Conservation (phyloP, 2,888 invertebrate genomes). For the Netelia virgata region DNA sequence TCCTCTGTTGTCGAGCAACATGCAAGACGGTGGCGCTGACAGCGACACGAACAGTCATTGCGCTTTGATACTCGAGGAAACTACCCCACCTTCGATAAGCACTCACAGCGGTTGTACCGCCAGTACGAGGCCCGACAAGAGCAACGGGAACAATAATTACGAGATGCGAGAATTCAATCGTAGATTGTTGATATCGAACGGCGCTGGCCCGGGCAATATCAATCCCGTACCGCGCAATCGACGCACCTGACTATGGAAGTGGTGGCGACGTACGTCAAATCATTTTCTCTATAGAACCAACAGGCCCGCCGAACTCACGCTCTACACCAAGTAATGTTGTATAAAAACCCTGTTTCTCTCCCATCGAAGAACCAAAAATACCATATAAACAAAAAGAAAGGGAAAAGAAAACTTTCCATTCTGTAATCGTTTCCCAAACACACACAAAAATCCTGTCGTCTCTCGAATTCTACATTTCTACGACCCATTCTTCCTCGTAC, state of each 20-base stretch:
- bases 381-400: constrained; percentile 1
- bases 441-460: not conserved
- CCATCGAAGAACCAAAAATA: constrained; percentile 8
- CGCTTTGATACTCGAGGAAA: constrained; percentile 86
- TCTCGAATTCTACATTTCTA: not conserved
- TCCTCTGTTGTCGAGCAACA: constrained; percentile 79
- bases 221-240: constrained; percentile 83
- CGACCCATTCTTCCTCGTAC: constrained; percentile 8
- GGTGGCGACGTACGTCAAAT: constrained; percentile 82
- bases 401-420: not conserved
- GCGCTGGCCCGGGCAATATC: constrained; percentile 84
- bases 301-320: constrained; percentile 79
- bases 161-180: constrained; percentile 91
- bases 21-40: constrained; percentile 86
- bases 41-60: constrained; percentile 87
- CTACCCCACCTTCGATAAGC: constrained; percentile 81
- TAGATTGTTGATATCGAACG: constrained; percentile 81
- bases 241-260: constrained; percentile 84
- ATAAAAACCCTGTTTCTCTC: constrained; percentile 31
- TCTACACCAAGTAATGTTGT: constrained; percentile 66
- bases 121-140: constrained; percentile 86
- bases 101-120: constrained; percentile 78
- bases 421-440: not conserved
- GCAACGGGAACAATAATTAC: constrained; percentile 92
- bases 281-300: constrained; percentile 81